Percentiles rank a stretch among this genome's conserved stretches.
Conservation (phyloP, 1,140 invertebrate species). For the Trichonephila inaurata region DNA sequence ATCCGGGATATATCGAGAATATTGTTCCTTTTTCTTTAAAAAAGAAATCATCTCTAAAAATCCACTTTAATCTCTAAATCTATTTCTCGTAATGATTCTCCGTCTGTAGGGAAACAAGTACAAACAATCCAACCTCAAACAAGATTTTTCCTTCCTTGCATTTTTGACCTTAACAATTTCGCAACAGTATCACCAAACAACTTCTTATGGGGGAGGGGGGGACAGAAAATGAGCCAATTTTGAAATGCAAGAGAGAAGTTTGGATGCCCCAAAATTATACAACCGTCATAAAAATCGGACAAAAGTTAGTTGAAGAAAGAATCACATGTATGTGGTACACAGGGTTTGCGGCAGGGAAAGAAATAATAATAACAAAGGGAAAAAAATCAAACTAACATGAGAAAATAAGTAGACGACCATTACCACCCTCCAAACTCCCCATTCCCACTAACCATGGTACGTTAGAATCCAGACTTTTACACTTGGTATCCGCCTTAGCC, state of each 20-base stretch:
- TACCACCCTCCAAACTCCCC: neutral
- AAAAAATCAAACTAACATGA: neutral
- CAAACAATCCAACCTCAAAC: conserved; percentile 8
- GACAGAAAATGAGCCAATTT: conserved; percentile 11
- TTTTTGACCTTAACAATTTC: neutral
- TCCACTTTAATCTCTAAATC: neutral
- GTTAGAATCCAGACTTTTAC: conserved; percentile 26
- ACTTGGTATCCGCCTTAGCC: conserved; percentile 44
- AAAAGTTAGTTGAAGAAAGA: neutral
- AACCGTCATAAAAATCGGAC: neutral
- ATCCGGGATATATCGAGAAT: no score
- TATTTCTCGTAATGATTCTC: neutral
- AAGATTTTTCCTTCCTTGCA: neutral
- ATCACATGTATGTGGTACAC: neutral
- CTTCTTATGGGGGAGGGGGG: neutral
- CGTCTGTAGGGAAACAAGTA: neutral
- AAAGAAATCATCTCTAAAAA: neutral
- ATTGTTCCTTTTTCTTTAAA: no score
- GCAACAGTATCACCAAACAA: conserved; percentile 8
- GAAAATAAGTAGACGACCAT: conserved; percentile 40
- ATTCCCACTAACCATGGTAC: neutral
- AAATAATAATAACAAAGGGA: neutral
- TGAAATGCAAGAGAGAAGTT: neutral
- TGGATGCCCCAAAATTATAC: neutral
- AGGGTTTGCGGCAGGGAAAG: neutral